phyloP scores from a whole-genome alignment of 2,888 invertebrate genomes.

The Andrena trimmerana region DNA sequence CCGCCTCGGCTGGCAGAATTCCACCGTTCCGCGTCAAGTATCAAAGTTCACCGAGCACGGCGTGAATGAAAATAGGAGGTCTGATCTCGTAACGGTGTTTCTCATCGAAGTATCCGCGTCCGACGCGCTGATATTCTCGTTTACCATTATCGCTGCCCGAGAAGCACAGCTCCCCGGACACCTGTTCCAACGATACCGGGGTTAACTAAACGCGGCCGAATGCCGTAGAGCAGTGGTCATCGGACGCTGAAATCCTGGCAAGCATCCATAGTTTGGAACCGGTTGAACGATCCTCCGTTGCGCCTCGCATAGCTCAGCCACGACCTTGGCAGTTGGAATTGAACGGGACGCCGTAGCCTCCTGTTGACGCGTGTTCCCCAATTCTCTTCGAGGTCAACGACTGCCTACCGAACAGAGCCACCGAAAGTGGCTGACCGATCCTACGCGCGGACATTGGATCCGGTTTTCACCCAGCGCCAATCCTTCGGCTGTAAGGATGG shows the following conservation, averaged over 20 bases:
- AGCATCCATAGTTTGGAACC: conserved; percentile 46
- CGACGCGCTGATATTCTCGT: neutral
- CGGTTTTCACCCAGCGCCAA: conserved; percentile 37
- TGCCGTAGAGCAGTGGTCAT: conserved; percentile 24
- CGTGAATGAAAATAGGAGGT: conserved; percentile 45
- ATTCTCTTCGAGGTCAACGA: conserved; percentile 75
- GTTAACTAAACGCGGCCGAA: conserved; percentile 22
- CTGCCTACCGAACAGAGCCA: conserved; percentile 60
- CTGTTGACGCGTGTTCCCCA: conserved; percentile 66
- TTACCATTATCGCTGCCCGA: neutral
- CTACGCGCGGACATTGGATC: conserved; percentile 31
- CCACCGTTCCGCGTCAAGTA: conserved; percentile 26
- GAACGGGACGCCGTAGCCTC: conserved; percentile 32
- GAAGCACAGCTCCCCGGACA: conserved; percentile 1
- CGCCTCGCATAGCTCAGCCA: conserved; percentile 2
- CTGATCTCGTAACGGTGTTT: conserved; percentile 56
- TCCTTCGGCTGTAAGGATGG: neutral
- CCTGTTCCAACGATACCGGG: conserved; percentile 6
- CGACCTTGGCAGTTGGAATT: conserved; percentile 58
- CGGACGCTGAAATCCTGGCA: conserved; percentile 45
- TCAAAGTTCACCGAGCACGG: conserved; percentile 47
- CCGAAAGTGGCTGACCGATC: conserved; percentile 64
- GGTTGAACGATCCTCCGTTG: conserved; percentile 42
- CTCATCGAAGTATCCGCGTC: neutral
- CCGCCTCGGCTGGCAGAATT: neutral